phyloP scores from a whole-genome alignment of 2,113 vertebrate species.

The Acinonyx jubatus region DNA sequence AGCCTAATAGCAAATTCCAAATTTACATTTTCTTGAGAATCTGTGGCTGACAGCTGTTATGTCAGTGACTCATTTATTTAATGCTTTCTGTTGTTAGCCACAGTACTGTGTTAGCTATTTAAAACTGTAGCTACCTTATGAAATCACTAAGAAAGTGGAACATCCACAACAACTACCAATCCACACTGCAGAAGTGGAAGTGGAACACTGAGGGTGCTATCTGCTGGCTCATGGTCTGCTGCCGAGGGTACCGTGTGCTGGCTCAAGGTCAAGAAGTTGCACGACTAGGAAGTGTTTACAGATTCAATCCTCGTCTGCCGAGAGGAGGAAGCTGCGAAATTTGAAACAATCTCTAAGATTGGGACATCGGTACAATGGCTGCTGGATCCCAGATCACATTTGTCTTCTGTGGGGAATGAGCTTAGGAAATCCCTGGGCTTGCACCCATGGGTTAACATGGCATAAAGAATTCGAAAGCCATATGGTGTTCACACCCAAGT shows the following conservation, averaged over 20 bases:
- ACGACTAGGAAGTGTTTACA: neutral
- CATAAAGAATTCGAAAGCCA: too few species aligned
- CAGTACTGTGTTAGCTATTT: neutral
- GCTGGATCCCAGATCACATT: neutral
- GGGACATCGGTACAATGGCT: neutral
- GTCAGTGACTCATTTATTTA: neutral
- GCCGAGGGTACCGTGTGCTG: too few species aligned
- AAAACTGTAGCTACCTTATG: neutral
- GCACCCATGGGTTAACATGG: too few species aligned
- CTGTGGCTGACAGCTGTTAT: neutral
- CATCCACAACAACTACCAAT: neutral
- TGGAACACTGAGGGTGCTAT: too few species aligned
- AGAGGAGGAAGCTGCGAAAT: neutral
- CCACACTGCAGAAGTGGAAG: neutral
- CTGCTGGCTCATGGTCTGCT: too few species aligned
- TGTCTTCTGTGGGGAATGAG: neutral
- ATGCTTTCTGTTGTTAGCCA: neutral
- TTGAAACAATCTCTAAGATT: too few species aligned
- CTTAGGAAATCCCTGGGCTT: too few species aligned
- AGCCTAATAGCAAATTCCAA: neutral
- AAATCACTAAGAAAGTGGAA: neutral
- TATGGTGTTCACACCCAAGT: too few species aligned
- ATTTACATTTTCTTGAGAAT: neutral
- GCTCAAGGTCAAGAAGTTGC: neutral
- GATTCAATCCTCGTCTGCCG: neutral